Base-by-base conservation (phyloP, 2,113 vertebrate genomes). In the Eulemur rufifrons region DNA sequence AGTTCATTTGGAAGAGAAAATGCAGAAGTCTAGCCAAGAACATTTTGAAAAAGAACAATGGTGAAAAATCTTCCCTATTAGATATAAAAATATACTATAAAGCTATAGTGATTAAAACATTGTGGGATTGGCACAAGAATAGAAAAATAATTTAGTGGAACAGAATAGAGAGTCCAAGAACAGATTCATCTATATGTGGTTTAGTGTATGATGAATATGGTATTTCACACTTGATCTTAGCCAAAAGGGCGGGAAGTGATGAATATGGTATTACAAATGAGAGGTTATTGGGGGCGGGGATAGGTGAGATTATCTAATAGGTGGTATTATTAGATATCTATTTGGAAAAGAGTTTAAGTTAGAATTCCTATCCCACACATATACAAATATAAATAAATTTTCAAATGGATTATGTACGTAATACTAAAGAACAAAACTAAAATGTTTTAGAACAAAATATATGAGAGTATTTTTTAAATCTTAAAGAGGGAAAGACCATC, bases 31-130 rank as follows among this genome's bases (percentile, higher is more conserved):
- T 73, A 77, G 97, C 97, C 97, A 97, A 97, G 97, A 95, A 97
- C 92, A 97, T 96, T 97, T 97, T 92, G 78, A 93, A 93, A 94
- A 91, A 93, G 86, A 86, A 94, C 84, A 95, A 81, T 97, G 64
- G 59, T 81, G 52, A 91, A 89, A 76, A 95, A 89, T 90, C 92
- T 95, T 34, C 29, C 34, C 39, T 81, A 84, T 96, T 87, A 89
- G 86, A 71, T 96, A 89, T 73, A 8, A 96, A 97, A 97, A 95
- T 91, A 95, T 89, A 87, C 80, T 91, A 81, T 96, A 96, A 96
- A 96, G 86, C 69, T 81, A 90, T 82, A 92, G n/a, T 89, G 80
- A 37, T 71, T 92, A 89, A 95, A 97, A 95, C 89, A 81, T 14
- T 90, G 92, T 86, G 80, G 86, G 83, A 84, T 34, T 89, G 83